These are phyloP conservation scores for Eristalinus aeneus DNA, from an alignment of 2,888 invertebrate species.

Conservation along the genomic window DNA sequence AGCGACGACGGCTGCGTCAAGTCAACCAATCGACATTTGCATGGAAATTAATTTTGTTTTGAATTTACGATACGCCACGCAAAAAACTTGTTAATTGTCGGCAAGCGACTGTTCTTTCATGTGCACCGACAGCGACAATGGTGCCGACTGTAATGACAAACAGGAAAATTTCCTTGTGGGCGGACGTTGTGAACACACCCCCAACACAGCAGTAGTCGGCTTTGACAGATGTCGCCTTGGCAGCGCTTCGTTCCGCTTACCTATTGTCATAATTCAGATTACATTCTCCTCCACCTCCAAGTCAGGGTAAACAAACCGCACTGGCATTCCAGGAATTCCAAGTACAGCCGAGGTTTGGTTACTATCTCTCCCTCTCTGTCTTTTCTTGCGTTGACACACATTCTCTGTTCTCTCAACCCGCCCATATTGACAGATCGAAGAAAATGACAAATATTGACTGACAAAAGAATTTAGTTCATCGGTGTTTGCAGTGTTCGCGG, in stretches of 20 bases:
- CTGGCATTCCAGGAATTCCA: constrained; percentile 57
- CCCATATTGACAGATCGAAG: constrained; percentile 60
- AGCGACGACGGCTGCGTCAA: constrained; percentile 24
- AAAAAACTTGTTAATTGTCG: constrained; percentile 59
- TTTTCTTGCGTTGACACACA: constrained; percentile 59
- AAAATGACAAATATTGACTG: constrained; percentile 69
- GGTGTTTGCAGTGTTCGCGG: constrained; percentile 44
- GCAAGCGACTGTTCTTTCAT: constrained; percentile 49
- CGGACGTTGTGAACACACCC: constrained; percentile 37
- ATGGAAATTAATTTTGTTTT: constrained; percentile 39
- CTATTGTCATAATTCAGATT: constrained; percentile 62
- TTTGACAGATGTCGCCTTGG: constrained; percentile 47
- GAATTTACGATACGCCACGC: constrained; percentile 43
- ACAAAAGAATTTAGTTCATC: constrained; percentile 69
- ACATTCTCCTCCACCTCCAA: constrained; percentile 25
- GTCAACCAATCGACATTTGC: constrained; percentile 34
- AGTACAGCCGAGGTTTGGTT: neutral
- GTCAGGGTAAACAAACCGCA: constrained; percentile 25
- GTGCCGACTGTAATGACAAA: constrained; percentile 41
- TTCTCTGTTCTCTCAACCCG: constrained; percentile 55
- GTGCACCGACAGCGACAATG: constrained; percentile 25
- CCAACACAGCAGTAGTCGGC: neutral
- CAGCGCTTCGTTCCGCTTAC: constrained; percentile 39
- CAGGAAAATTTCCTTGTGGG: constrained; percentile 45
- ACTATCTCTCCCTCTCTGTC: constrained; percentile 52